phyloP scores from a whole-genome alignment of 1,140 invertebrate species.

The Acarapis woodi region DNA sequence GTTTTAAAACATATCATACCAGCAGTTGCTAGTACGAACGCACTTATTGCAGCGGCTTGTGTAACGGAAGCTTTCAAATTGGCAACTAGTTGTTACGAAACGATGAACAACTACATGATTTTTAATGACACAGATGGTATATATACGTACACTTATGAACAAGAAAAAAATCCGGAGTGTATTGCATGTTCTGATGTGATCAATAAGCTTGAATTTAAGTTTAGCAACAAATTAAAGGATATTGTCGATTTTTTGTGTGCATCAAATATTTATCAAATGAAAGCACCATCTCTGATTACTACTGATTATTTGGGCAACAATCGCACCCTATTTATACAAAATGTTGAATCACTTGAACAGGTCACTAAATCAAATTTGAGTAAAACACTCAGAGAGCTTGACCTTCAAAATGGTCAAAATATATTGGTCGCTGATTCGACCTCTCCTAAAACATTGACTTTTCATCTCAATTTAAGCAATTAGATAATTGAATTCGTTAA shows the following conservation, averaged over 20 bases:
- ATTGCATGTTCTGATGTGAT: constrained; percentile 5
- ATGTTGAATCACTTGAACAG: constrained; percentile 53
- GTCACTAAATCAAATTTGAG: constrained; percentile 54
- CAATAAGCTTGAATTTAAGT: background rate
- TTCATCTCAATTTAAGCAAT: too few relatives aligned
- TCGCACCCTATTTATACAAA: constrained; percentile 72
- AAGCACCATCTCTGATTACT: constrained; percentile 37
- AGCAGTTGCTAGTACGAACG: constrained; percentile 95
- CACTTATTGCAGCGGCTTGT: constrained; percentile 77
- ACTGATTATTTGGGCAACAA: constrained; percentile 46
- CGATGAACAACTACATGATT: constrained; percentile 85
- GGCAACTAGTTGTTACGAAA: constrained; percentile 54
- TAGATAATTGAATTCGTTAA: too few relatives aligned
- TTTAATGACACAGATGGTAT: constrained; percentile 88
- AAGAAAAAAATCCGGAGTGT: constrained; percentile 32
- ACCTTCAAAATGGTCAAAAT: constrained; percentile 43
- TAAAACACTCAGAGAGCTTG: constrained; percentile 51
- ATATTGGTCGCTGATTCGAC: constrained; percentile 68
- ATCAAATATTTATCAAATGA: constrained; percentile 29
- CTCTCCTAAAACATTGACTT: constrained; percentile 40
- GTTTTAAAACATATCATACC: constrained; percentile 97
- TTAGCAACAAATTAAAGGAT: constrained; percentile 36
- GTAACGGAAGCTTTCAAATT: constrained; percentile 89
- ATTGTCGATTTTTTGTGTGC: constrained; percentile 48
- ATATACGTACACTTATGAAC: constrained; percentile 79